Evolutionary conservation across 2,888 invertebrate genomes (phyloP).

Genomic region (Lepeophtheirus nordmannii): DNA sequence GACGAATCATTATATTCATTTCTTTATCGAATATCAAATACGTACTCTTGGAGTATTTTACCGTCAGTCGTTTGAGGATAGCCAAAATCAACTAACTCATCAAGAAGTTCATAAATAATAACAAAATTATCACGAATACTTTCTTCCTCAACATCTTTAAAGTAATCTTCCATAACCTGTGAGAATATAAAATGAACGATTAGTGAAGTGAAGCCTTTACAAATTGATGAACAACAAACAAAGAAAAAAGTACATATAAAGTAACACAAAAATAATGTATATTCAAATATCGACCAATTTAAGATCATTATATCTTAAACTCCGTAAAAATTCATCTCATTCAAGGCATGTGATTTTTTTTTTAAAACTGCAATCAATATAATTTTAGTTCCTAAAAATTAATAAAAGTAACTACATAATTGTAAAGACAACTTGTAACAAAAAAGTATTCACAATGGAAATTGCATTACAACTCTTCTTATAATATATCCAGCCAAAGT

Average conservation of each 20-base stretch:
- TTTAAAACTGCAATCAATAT: no score
- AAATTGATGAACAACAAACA: background rate
- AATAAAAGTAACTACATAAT: no score
- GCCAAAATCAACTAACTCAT: slow-evolving; percentile 92
- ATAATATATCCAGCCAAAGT: no score
- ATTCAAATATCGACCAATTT: no score
- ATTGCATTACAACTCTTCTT: no score
- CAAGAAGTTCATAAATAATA: slow-evolving; percentile 88
- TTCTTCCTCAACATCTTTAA: slow-evolving; percentile 94
- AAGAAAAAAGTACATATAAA: background rate
- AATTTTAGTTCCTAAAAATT: no score
- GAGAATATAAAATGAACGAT: slow-evolving; percentile 1
- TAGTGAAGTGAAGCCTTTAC: background rate
- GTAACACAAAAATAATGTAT: no score
- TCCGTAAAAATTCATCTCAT: no score
- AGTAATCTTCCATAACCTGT: slow-evolving; percentile 74
- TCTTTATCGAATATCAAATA: background rate
- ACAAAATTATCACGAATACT: slow-evolving; percentile 98
- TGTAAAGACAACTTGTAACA: no score
- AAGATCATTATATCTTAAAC: no score
- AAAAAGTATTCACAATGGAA: no score
- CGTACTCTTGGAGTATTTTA: slow-evolving; percentile 78
- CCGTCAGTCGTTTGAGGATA: slow-evolving; percentile 97
- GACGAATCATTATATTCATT: slow-evolving; percentile 15
- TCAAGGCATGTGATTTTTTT: no score